Conservation (phyloP, 2,888 invertebrate species). For the Zygogramma bicolorata region DNA sequence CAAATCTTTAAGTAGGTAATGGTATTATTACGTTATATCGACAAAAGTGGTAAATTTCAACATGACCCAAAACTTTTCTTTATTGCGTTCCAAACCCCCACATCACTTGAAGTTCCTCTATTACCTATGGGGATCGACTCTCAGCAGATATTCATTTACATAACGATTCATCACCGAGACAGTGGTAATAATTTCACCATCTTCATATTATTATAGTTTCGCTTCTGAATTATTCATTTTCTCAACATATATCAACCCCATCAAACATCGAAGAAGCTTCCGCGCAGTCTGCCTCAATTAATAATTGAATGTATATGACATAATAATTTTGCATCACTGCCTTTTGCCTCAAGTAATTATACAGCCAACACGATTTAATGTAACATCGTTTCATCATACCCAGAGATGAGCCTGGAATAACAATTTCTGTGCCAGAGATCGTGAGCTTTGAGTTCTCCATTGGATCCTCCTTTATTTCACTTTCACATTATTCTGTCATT, state of each 20-base stretch:
- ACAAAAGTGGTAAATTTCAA: too few relatives aligned
- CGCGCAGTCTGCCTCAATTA: neutral
- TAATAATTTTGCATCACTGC: neutral
- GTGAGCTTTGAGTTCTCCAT: neutral
- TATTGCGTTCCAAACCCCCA: too few relatives aligned
- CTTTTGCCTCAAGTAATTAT: neutral
- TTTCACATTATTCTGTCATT: neutral
- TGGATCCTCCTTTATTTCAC: neutral
- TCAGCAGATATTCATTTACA: too few relatives aligned
- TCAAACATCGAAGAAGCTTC: neutral
- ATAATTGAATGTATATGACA: neutral
- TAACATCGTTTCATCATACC: neutral
- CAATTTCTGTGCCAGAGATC: neutral
- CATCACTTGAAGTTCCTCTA: too few relatives aligned
- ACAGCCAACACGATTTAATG: neutral
- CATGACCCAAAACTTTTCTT: too few relatives aligned
- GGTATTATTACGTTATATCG: too few relatives aligned
- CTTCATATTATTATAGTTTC: neutral
- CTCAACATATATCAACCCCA: neutral
- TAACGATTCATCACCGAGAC: too few relatives aligned
- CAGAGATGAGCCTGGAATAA: neutral
- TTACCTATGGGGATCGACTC: too few relatives aligned
- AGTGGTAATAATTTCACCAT: too few relatives aligned
- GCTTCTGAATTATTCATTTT: neutral
- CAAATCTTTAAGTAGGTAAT: too few relatives aligned